phyloP scores from a whole-genome alignment of 2,888 invertebrate species.

The Tetrapedia diversipes region DNA sequence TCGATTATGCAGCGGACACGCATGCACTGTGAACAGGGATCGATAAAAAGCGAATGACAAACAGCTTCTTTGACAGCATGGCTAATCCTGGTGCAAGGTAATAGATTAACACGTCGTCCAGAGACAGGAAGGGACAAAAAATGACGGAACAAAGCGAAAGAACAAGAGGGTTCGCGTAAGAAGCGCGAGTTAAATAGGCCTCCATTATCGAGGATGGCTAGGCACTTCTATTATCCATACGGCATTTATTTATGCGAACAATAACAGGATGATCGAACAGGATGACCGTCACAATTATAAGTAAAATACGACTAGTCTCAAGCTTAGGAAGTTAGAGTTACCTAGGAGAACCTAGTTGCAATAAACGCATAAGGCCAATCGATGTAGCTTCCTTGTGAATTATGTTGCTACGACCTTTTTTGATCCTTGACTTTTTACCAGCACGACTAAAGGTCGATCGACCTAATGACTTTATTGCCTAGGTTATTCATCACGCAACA shows the following conservation, averaged over 20 bases:
- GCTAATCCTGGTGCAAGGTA: constrained; percentile 66
- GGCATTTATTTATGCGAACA: constrained; percentile 60
- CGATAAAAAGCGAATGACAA: background rate
- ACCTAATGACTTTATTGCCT: too few species aligned
- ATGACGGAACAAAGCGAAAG: constrained; percentile 44
- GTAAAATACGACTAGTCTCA: too few species aligned
- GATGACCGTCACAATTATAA: too few species aligned
- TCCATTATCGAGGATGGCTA: constrained; percentile 65
- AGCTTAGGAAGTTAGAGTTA: too few species aligned
- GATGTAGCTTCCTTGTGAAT: too few species aligned
- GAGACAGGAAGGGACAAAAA: constrained; percentile 64
- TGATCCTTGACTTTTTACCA: too few species aligned
- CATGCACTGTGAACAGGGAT: background rate
- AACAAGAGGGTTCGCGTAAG: constrained; percentile 40
- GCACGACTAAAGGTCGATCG: too few species aligned
- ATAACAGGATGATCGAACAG: too few species aligned
- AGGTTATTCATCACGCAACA: too few species aligned
- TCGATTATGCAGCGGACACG: constrained; percentile 22
- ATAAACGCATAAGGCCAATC: too few species aligned
- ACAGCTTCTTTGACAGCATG: constrained; percentile 26
- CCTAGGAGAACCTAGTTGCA: too few species aligned
- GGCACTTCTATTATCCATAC: constrained; percentile 62
- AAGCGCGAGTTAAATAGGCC: constrained; percentile 68
- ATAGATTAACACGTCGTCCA: constrained; percentile 63
- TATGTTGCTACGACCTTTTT: too few species aligned